Base-by-base conservation (phyloP, 2,113 vertebrate species). In the Plecturocebus donacophilus region DNA sequence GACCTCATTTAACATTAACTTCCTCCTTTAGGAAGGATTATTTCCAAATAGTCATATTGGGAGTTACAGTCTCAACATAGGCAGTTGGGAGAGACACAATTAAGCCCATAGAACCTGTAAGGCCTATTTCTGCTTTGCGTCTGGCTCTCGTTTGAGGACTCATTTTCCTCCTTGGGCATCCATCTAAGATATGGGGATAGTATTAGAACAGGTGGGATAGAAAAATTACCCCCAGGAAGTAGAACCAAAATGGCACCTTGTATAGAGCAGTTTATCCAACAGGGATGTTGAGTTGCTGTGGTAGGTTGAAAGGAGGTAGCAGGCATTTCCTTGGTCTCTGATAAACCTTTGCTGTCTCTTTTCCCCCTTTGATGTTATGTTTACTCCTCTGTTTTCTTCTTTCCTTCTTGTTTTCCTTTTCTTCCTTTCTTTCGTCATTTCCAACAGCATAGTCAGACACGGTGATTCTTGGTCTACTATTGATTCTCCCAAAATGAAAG, bases 401-500 rank as follows among this genome's bases (percentile, higher is more conserved):
- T 66, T 19, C 8, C 8, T 11, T 19, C 3, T 17, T n/a, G 20
- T 13, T 32, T 10, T 49, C 20, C 8, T 32, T 87, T 71, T 47
- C 23, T 76, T 38, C 38, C 19, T 64, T 80, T 6, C 76, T 79
- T 73, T 30, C 56, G 79, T n/a, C 3, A 30, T 61, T 49, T 94
- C 40, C 40, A 80, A 47, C 42, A 58, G 42, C 17, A 17, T 2
- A 27, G 40, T 91, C 35, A 92, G 68, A 61, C 40, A 42, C 9
- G 10, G 64, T n/a, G 27, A 35, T 27, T 52, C 58, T 81, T 70
- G 40, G 38, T 40, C 58, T 93, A 38, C 58, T 64, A 94, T 40
- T n/a, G 9, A 47, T 82, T 77, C 94, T 92, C 27, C 42, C 45
- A 9, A 45, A 42, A 91, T 71, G 56, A 75, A 84, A 93, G 40